A percentile compares a stretch with the other conserved stretches of the same genome.
These are phyloP conservation scores for Netelia virgata DNA, from an alignment of 2,888 invertebrate species.

Conservation along the genomic window DNA sequence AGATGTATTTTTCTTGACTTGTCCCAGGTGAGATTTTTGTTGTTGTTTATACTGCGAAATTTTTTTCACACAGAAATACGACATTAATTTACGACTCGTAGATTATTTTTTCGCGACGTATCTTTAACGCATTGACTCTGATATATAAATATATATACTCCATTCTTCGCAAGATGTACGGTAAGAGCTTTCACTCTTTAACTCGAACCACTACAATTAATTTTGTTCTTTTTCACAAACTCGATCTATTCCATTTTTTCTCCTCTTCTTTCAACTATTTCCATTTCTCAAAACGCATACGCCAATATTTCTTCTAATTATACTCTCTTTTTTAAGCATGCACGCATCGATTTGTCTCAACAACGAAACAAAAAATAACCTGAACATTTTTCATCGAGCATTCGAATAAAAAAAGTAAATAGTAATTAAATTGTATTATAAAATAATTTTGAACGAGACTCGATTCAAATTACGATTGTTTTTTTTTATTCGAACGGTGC, in stretches of 20 bases:
- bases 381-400: no score
- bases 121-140: conserved; percentile 31
- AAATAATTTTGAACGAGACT: no score
- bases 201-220: conserved; percentile 12
- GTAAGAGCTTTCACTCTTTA: conserved; percentile 77
- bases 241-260: conserved; percentile 33
- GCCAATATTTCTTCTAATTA: background rate
- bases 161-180: conserved; percentile 74
- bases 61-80: conserved; percentile 35
- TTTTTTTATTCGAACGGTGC: conserved; percentile 15
- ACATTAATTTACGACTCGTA: conserved; percentile 60
- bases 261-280: conserved; percentile 41
- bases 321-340: conserved; percentile 16
- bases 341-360: background rate
- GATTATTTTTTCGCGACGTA: conserved; percentile 67
- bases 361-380: background rate
- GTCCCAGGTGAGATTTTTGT: conserved; percentile 73
- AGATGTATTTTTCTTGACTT: conserved; percentile 75
- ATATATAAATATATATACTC: conserved; percentile 61
- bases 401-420: background rate
- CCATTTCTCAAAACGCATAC: conserved; percentile 22
- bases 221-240: conserved; percentile 42
- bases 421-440: background rate
- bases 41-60: background rate
- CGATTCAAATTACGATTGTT: background rate